A percentile compares a stretch with the other conserved stretches of the same genome.
phyloP scores from a whole-genome alignment of 2,888 invertebrate genomes.

The Achlya flavicornis region DNA sequence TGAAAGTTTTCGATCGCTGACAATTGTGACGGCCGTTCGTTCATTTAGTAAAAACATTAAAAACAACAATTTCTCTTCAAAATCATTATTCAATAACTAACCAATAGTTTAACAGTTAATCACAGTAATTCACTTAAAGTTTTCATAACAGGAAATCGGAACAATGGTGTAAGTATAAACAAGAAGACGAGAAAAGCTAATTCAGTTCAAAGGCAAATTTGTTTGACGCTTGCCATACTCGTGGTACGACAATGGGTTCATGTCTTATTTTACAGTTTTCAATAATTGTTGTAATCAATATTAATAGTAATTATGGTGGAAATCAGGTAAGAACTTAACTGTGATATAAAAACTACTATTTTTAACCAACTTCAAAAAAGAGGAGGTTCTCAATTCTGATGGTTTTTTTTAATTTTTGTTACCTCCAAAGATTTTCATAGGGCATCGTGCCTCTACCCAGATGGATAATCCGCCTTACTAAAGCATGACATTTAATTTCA shows the following conservation, averaged over 20 bases:
- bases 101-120: not conserved
- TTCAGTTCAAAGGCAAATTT: not conserved
- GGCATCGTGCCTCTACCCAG: too few species aligned
- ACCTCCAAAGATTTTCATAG: too few species aligned
- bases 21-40: too few species aligned
- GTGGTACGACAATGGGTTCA: not conserved
- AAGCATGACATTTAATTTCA: too few species aligned
- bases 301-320: not conserved
- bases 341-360: too few species aligned
- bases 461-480: too few species aligned
- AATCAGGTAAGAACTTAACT: conserved; percentile 20
- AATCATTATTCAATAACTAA: not conserved
- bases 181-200: not conserved
- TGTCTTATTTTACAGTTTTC: not conserved
- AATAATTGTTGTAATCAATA: not conserved
- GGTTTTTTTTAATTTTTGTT: too few species aligned
- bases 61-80: not conserved
- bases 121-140: not conserved
- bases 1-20: too few species aligned
- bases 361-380: too few species aligned
- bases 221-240: not conserved
- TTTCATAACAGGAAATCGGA: not conserved
- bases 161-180: not conserved
- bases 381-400: too few species aligned
- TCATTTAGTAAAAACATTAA: not conserved